Conservation (phyloP, 1,140 invertebrate genomes). For the Apis florea region DNA sequence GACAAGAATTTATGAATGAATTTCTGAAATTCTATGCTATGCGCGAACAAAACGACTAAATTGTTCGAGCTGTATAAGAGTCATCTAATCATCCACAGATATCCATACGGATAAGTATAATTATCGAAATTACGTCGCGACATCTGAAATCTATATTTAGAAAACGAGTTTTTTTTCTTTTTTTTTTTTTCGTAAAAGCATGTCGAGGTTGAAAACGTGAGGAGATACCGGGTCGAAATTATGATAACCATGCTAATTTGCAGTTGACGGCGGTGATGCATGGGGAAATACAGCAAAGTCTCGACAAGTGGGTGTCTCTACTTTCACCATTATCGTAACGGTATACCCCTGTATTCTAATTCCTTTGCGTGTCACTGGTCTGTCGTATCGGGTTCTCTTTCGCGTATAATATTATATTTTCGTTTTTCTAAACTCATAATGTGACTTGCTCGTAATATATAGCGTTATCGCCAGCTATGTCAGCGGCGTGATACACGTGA, state of each 20-base stretch:
- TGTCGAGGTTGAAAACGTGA: not conserved
- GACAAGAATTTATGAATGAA: too few species aligned
- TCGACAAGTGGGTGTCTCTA: conserved; percentile 61
- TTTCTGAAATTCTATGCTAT: too few species aligned
- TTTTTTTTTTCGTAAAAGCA: not conserved
- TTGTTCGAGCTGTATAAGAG: too few species aligned
- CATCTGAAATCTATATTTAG: not conserved
- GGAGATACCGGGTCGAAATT: conserved; percentile 24
- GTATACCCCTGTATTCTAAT: conserved; percentile 65
- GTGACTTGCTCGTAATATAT: not conserved
- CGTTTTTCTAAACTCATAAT: conserved; percentile 11
- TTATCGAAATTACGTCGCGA: not conserved
- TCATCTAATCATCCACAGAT: not conserved
- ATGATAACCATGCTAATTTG: conserved; percentile 55
- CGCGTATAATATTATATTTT: conserved; percentile 45
- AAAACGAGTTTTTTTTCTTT: not conserved
- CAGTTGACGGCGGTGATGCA: conserved; percentile 21
- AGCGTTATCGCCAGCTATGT: not conserved
- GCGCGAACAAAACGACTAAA: too few species aligned
- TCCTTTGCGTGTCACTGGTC: conserved; percentile 53
- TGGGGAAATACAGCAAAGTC: not conserved
- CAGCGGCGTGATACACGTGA: too few species aligned
- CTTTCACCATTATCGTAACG: conserved; percentile 74
- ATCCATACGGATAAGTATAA: not conserved
- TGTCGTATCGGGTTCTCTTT: conserved; percentile 51